Evolutionary conservation across 2,797 vertebrate species (phyloP).

Genomic region (Remorina albescens): DNA sequence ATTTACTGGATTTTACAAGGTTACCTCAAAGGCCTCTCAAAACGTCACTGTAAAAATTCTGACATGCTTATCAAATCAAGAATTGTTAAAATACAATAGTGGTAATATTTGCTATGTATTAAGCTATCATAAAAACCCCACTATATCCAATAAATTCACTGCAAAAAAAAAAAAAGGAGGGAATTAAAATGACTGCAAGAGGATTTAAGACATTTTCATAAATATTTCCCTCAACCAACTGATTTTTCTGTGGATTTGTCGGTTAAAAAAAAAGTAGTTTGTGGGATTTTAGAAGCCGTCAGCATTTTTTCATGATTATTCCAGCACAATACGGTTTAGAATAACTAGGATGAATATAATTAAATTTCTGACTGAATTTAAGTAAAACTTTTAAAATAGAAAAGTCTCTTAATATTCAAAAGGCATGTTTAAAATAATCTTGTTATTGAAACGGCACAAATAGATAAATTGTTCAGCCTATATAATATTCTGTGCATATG

Average conservation of each 20-base stretch:
- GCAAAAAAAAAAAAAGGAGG: not conserved
- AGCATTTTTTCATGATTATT: not conserved
- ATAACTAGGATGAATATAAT: not conserved
- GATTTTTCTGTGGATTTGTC: slow-evolving; percentile 4
- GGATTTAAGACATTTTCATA: not conserved
- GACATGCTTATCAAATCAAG: not conserved
- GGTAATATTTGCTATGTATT: not conserved
- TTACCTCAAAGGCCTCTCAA: slow-evolving; percentile 2
- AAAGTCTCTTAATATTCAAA: not conserved
- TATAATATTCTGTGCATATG: not conserved
- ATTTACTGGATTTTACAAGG: slow-evolving; percentile 14
- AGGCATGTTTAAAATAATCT: not conserved
- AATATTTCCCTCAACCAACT: not conserved
- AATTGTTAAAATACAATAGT: not conserved
- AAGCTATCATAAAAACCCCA: no score
- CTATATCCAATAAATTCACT: not conserved
- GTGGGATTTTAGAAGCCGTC: not conserved
- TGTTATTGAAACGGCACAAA: not conserved
- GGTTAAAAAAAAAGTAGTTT: not conserved
- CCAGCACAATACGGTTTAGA: not conserved
- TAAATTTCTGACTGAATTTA: not conserved
- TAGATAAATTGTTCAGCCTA: not conserved
- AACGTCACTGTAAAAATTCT: not conserved
- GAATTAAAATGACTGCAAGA: not conserved
- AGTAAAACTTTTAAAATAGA: not conserved